These are phyloP conservation scores for Hylomyscus alleni DNA, from an alignment of 2,797 vertebrate genomes.

Conservation along the genomic window DNA sequence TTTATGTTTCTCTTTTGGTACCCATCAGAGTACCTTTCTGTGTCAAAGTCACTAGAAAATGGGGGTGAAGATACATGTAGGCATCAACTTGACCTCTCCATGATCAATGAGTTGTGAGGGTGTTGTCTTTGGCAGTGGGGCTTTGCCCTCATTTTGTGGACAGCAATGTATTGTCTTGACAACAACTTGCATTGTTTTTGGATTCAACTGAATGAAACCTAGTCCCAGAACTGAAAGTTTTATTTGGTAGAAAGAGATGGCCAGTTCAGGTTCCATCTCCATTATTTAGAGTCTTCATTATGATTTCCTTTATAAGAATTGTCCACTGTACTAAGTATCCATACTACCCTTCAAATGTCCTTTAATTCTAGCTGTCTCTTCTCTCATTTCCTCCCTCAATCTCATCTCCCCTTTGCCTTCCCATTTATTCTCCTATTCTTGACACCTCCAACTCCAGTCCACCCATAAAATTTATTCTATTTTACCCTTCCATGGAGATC, in stretches of 20 bases:
- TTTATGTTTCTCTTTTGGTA: not conserved
- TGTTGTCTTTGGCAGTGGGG: not conserved
- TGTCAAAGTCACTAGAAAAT: not conserved
- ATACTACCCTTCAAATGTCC: not conserved
- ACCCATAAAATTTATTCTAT: not conserved
- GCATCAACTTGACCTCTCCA: not conserved
- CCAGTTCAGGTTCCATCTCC: not conserved
- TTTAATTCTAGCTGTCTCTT: not conserved
- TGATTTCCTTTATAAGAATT: not conserved
- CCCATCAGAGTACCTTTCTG: not conserved
- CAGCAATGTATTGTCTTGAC: not conserved
- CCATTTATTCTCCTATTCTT: not conserved
- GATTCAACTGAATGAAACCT: not conserved
- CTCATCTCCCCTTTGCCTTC: not conserved
- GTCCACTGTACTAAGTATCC: not conserved
- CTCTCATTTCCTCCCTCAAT: not conserved
- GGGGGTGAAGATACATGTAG: not conserved
- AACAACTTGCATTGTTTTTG: not conserved
- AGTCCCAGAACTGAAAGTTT: not conserved
- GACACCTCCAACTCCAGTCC: not conserved
- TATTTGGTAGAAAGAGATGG: not conserved
- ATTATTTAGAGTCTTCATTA: not conserved
- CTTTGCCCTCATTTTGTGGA: not conserved
- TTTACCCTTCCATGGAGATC: not conserved
- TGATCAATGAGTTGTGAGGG: not conserved